A percentile compares a stretch with the other conserved stretches of the same genome.
phyloP scores from a whole-genome alignment of 2,888 invertebrate genomes.

The Campaea margaritaria region DNA sequence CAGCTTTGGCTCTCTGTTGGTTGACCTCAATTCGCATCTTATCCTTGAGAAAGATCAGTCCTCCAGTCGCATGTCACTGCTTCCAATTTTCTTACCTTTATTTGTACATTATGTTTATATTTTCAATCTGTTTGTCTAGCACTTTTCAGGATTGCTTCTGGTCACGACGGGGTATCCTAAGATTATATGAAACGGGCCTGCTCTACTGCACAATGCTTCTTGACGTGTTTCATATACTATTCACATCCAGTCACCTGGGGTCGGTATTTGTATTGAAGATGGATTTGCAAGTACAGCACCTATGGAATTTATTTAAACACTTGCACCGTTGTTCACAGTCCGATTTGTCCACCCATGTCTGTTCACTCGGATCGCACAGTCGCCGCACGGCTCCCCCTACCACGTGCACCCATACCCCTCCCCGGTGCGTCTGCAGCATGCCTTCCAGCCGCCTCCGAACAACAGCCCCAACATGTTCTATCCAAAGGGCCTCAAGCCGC shows the following conservation, averaged over 20 bases:
- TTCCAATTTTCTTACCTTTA: too few species aligned
- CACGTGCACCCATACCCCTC: conserved; percentile 90
- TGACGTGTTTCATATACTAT: too few species aligned
- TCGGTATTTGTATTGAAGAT: not conserved
- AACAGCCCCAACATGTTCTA: conserved; percentile 86
- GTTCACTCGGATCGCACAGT: conserved; percentile 76
- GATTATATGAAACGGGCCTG: too few species aligned
- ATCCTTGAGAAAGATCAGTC: too few species aligned
- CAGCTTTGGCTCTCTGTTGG: too few species aligned
- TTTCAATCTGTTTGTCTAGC: too few species aligned
- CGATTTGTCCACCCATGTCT: conserved; percentile 79
- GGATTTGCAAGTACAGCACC: conserved; percentile 5
- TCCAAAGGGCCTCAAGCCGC: conserved; percentile 86
- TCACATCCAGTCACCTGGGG: not conserved
- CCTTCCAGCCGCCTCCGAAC: conserved; percentile 80
- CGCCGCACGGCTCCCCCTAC: conserved; percentile 88
- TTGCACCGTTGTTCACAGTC: conserved; percentile 73
- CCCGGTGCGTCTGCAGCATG: conserved; percentile 86
- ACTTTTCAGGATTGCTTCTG: too few species aligned
- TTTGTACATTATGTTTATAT: too few species aligned
- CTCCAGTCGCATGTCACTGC: too few species aligned
- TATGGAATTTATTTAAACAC: conserved; percentile 32
- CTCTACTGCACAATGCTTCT: too few species aligned
- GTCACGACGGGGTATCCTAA: too few species aligned
- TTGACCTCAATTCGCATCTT: too few species aligned